Percentiles rank a stretch among this genome's conserved stretches.
phyloP scores from a whole-genome alignment of 1,140 invertebrate species.

The Tetranychus urticae region DNA sequence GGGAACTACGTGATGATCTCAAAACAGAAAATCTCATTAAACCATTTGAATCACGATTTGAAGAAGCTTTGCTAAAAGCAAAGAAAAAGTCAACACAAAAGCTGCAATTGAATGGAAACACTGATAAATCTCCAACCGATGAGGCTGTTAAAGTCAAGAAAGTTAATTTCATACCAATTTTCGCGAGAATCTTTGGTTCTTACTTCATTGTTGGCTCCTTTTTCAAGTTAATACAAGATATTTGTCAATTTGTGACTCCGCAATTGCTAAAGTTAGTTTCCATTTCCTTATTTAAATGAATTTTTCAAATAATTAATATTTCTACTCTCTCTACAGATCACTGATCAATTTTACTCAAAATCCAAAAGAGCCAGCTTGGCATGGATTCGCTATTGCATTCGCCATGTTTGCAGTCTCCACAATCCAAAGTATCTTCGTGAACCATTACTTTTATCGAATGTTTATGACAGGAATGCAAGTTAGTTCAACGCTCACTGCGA shows the following conservation, averaged over 20 bases:
- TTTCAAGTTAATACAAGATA: slow-evolving; percentile 52
- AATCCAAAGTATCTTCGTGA: neutral
- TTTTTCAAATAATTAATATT: neutral
- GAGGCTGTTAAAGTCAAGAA: neutral
- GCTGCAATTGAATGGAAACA: neutral
- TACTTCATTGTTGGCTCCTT: slow-evolving; percentile 53
- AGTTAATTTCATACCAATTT: slow-evolving; percentile 19
- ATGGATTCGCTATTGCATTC: neutral
- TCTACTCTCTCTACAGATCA: neutral
- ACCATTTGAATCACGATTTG: neutral
- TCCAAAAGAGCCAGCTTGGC: neutral
- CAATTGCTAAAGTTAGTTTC: slow-evolving; percentile 21
- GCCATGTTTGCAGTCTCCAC: neutral
- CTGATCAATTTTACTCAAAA: neutral
- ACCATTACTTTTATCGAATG: slow-evolving; percentile 30
- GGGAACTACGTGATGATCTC: slow-evolving; percentile 28
- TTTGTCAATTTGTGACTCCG: slow-evolving; percentile 76
- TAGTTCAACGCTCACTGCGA: slow-evolving; percentile 16
- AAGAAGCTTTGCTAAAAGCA: neutral
- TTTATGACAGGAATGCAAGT: slow-evolving; percentile 19
- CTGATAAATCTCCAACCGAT: neutral
- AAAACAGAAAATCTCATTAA: slow-evolving; percentile 26
- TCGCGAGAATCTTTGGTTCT: slow-evolving; percentile 35
- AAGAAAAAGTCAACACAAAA: neutral
- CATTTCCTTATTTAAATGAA: slow-evolving; percentile 4